phyloP scores from a whole-genome alignment of 1,140 invertebrate species.

The Dendrolimus punctatus region DNA sequence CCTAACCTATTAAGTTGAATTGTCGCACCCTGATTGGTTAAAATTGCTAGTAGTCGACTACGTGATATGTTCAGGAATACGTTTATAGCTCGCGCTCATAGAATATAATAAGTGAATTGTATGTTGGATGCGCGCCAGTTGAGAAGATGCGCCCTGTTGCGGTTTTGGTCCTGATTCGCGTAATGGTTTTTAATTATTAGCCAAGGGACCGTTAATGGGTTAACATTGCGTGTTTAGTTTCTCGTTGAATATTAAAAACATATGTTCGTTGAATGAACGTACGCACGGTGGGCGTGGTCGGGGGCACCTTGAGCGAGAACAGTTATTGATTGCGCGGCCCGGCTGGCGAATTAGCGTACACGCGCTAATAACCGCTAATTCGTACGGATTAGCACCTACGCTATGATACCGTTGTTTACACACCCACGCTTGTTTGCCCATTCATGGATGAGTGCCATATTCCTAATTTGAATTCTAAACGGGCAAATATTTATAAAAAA shows the following conservation, averaged over 20 bases:
- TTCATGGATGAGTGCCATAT: too few species aligned
- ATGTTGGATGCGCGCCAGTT: conserved; percentile 61
- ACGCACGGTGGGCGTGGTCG: conserved; percentile 13
- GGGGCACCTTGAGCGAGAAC: conserved; percentile 1
- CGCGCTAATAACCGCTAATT: too few species aligned
- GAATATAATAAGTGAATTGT: conserved; percentile 69
- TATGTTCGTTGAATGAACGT: conserved; percentile 30
- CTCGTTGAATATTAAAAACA: conserved; percentile 31
- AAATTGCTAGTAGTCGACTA: conserved; percentile 67
- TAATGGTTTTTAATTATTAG: conserved; percentile 57
- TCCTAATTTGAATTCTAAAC: too few species aligned
- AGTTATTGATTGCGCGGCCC: neutral
- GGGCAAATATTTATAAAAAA: too few species aligned
- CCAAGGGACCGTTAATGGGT: conserved; percentile 41
- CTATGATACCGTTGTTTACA: too few species aligned
- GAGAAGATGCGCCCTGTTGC: conserved; percentile 36
- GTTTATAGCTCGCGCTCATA: conserved; percentile 65
- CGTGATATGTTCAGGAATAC: conserved; percentile 71
- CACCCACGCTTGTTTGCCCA: too few species aligned
- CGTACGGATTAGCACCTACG: too few species aligned
- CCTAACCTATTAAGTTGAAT: conserved; percentile 66
- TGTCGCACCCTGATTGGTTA: conserved; percentile 68
- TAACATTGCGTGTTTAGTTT: conserved; percentile 27
- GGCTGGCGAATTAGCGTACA: neutral
- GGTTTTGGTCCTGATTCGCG: conserved; percentile 46